phyloP scores from a whole-genome alignment of 2,797 vertebrate genomes.

The Poecilia velifera region DNA sequence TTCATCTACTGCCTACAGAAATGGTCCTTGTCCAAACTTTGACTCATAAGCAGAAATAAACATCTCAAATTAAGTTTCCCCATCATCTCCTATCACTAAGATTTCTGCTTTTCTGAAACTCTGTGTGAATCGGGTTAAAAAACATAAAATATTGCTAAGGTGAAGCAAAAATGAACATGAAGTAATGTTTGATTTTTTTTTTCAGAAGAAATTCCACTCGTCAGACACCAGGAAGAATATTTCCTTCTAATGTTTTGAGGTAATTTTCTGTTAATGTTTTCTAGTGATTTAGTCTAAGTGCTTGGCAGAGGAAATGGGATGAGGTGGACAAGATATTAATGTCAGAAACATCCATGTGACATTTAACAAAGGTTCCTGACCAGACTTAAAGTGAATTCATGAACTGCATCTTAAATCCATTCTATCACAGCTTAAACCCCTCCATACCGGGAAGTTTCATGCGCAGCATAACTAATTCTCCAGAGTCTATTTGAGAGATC shows the following conservation, averaged over 20 bases:
- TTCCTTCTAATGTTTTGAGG: not conserved
- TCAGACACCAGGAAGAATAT: not conserved
- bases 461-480: constrained; percentile 10
- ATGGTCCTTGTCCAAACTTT: not conserved
- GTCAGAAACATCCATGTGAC: not conserved
- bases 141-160: not conserved
- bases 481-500: constrained; percentile 6
- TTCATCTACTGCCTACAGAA: not conserved
- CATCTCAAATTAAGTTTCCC: not conserved
- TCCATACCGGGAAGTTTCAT: constrained; percentile 7
- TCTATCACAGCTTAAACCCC: constrained; percentile 11
- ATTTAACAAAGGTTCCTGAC: constrained; percentile 7
- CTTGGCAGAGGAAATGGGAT: constrained; percentile 8
- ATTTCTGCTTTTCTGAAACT: not conserved
- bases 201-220: not conserved
- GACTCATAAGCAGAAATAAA: constrained; percentile 2
- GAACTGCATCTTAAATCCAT: not conserved
- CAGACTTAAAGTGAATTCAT: constrained; percentile 9
- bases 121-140: not conserved
- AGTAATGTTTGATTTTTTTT: not conserved
- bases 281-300: constrained; percentile 5
- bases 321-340: not conserved
- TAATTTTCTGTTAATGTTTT: constrained; percentile 1
- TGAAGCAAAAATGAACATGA: not conserved
- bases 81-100: not conserved